phyloP scores from a whole-genome alignment of 2,113 vertebrate species.

The Bucco capensis region DNA sequence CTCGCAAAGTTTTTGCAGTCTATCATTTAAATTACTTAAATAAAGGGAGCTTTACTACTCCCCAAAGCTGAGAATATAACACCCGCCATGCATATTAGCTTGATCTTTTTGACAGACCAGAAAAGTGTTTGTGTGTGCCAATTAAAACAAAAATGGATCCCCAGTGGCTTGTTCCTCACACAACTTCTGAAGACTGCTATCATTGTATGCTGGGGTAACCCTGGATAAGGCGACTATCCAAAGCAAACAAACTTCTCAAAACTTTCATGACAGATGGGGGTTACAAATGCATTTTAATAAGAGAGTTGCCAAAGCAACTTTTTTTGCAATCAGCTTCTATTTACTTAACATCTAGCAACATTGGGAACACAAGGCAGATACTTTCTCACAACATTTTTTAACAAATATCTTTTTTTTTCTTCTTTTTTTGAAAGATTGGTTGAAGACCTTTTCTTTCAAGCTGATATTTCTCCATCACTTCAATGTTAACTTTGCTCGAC shows the following conservation, averaged over 20 bases:
- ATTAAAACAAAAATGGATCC: conserved; percentile 84
- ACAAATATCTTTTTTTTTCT: conserved; percentile 68
- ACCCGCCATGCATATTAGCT: conserved; percentile 82
- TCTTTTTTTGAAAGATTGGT: conserved; percentile 64
- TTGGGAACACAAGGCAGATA: conserved; percentile 77
- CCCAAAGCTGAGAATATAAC: conserved; percentile 81
- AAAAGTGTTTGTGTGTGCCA: conserved; percentile 80
- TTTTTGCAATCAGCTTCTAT: conserved; percentile 77
- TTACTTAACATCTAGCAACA: conserved; percentile 84
- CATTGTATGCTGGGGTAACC: conserved; percentile 81
- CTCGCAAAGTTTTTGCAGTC: conserved; percentile 83
- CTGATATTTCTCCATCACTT: conserved; percentile 69
- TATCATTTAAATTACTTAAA: conserved; percentile 86
- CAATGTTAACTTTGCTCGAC: conserved; percentile 67
- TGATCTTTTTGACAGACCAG: conserved; percentile 81
- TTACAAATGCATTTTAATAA: conserved; percentile 84
- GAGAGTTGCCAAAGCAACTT: conserved; percentile 80
- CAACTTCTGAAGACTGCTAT: conserved; percentile 81
- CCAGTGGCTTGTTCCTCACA: conserved; percentile 79
- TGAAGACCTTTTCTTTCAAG: conserved; percentile 74
- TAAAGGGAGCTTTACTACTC: conserved; percentile 84
- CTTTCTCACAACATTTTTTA: conserved; percentile 79
- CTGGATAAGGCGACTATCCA: conserved; percentile 78
- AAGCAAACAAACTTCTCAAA: conserved; percentile 87
- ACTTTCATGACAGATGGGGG: conserved; percentile 81